Conservation (phyloP, 64 coral and sea anemone species). For the Montipora sp. region DNA sequence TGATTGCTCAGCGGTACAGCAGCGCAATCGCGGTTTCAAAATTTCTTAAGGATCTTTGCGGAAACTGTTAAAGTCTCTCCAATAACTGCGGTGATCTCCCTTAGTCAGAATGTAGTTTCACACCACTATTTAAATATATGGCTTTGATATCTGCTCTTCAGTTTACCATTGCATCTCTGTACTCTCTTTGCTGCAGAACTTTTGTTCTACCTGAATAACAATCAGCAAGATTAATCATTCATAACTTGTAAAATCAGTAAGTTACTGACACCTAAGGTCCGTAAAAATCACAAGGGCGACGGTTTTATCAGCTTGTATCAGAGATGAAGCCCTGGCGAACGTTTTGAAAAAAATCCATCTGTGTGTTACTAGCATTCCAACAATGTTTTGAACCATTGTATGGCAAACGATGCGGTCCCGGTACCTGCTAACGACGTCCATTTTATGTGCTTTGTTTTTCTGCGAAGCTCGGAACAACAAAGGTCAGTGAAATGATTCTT, state of each 20-base stretch:
- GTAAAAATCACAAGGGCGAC: too few relatives aligned
- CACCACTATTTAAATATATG: too few relatives aligned
- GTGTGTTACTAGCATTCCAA: neutral
- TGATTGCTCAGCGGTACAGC: too few relatives aligned
- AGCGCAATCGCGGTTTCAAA: too few relatives aligned
- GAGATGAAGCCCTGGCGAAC: neutral
- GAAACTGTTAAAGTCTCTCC: too few relatives aligned
- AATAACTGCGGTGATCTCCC: too few relatives aligned
- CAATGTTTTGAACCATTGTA: neutral
- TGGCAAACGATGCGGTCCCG: conserved; percentile 3
- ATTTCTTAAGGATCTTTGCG: too few relatives aligned
- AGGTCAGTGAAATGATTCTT: conserved; percentile 4
- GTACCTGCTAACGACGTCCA: conserved; percentile 19
- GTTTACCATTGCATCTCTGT: too few relatives aligned
- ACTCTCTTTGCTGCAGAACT: neutral
- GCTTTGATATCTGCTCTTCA: too few relatives aligned
- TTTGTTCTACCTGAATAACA: neutral
- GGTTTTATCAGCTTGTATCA: neutral
- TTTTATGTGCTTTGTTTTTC: conserved; percentile 8
- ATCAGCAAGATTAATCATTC: neutral
- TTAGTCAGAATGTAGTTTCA: too few relatives aligned
- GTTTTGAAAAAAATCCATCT: neutral
- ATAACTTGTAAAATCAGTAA: neutral
- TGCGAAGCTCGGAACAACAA: conserved; percentile 26
- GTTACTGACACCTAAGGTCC: neutral